These are phyloP conservation scores for Choloepus hoffmanni DNA, from an alignment of 2,113 vertebrate species.

Conservation along the genomic window DNA sequence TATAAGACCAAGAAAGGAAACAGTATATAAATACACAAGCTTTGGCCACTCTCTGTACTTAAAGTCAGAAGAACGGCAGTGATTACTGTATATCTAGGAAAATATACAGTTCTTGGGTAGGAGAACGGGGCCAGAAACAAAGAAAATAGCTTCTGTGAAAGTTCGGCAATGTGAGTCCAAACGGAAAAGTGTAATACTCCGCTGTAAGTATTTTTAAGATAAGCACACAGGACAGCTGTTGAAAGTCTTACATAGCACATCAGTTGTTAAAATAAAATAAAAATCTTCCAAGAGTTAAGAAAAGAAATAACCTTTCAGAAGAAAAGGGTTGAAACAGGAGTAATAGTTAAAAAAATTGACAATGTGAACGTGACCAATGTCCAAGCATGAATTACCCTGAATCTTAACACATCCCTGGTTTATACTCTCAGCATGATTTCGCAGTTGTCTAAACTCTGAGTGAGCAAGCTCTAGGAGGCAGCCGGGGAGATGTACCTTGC, in stretches of 20 bases:
- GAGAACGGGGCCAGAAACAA: constrained; percentile 79
- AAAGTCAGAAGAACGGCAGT: neutral
- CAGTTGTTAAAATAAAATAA: constrained; percentile 1
- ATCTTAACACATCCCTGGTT: neutral
- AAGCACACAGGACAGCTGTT: constrained; percentile 65
- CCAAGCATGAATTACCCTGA: neutral
- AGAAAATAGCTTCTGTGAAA: constrained; percentile 12
- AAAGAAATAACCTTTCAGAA: constrained; percentile 35
- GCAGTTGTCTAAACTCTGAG: neutral
- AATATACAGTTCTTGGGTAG: neutral
- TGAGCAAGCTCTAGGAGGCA: constrained; percentile 35
- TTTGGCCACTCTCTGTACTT: neutral
- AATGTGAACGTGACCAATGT: neutral
- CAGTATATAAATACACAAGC: neutral
- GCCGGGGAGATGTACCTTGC: constrained; percentile 91
- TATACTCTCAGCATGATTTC: neutral
- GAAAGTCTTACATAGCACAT: constrained; percentile 74
- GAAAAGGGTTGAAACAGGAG: constrained; percentile 1
- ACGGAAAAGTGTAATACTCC: neutral
- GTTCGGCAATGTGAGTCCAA: constrained; percentile 4
- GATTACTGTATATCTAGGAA: neutral
- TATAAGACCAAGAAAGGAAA: neutral
- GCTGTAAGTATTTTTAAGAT: constrained; percentile 18
- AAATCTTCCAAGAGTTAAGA: neutral
- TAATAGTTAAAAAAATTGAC: neutral